Conservation (phyloP, 92 coral and sea anemone species). For the Epizoanthus fatuus region DNA sequence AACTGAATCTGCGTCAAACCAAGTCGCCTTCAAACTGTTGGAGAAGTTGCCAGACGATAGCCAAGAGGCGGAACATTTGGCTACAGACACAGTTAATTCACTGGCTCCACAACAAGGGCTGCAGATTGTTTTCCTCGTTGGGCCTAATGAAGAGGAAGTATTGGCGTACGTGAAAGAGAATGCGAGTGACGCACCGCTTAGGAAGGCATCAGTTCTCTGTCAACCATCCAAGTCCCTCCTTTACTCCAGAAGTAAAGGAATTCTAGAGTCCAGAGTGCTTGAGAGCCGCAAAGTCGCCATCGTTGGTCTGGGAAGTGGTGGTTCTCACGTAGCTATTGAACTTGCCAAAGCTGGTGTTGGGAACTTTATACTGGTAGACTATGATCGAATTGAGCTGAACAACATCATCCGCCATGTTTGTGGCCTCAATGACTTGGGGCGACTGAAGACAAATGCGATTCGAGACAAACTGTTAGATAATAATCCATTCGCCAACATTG, state of each 20-base stretch:
- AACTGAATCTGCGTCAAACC: constrained; percentile 15
- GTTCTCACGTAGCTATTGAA: constrained; percentile 91
- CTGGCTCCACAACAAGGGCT: constrained; percentile 48
- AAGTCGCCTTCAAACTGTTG: constrained; percentile 68
- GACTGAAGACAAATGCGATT: constrained; percentile 92
- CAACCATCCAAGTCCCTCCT: constrained; percentile 91
- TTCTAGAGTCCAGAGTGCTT: constrained; percentile 87
- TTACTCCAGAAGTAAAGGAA: constrained; percentile 94
- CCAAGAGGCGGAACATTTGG: constrained; percentile 31
- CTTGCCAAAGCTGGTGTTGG: constrained; percentile 98
- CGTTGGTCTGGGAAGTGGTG: constrained; percentile 96
- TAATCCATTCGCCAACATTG: constrained; percentile 90
- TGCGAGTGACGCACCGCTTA: constrained; percentile 40
- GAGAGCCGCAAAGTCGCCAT: constrained; percentile 93
- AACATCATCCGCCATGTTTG: constrained; percentile 94
- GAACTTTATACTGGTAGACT: constrained; percentile 90
- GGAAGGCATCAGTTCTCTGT: constrained; percentile 75
- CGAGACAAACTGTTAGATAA: constrained; percentile 90
- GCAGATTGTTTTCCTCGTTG: constrained; percentile 73
- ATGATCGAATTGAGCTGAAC: constrained; percentile 92
- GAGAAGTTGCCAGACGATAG: constrained; percentile 63
- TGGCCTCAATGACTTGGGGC: constrained; percentile 91
- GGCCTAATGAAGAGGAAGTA: constrained; percentile 62
- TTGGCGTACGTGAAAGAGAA: constrained; percentile 63
- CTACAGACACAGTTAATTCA: constrained; percentile 22